Conservation (phyloP, 2,113 vertebrate species). For the Chascanopsetta lugubris region DNA sequence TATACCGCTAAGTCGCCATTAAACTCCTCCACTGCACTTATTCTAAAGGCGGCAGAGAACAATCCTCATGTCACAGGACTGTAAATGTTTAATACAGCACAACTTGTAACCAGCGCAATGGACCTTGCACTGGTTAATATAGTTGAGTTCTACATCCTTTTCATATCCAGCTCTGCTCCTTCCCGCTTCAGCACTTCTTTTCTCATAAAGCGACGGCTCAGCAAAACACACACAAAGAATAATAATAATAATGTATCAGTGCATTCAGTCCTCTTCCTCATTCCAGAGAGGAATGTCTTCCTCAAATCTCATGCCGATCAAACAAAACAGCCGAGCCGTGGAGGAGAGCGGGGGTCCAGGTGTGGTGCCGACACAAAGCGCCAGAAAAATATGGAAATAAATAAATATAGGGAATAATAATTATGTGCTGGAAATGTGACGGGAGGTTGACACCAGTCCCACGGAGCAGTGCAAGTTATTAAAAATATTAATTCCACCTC, state of each 20-base stretch:
- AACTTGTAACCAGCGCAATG: conserved; percentile 21
- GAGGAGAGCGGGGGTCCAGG: conserved; percentile 13
- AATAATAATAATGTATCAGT: conserved; percentile 34
- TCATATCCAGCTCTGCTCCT: conserved; percentile 6
- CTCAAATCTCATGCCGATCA: conserved; percentile 62
- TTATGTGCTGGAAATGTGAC: conserved; percentile 4
- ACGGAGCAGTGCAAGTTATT: conserved; percentile 6
- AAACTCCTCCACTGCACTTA: not conserved
- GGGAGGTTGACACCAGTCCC: not conserved
- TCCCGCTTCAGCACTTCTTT: conserved; percentile 37
- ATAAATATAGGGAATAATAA: conserved; percentile 12
- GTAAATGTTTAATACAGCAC: conserved; percentile 67
- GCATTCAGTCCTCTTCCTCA: conserved; percentile 50
- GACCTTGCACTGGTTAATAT: conserved; percentile 54
- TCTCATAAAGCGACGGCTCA: conserved; percentile 37
- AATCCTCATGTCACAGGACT: conserved; percentile 27
- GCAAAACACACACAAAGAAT: too few relatives aligned
- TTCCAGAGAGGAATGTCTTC: conserved; percentile 59
- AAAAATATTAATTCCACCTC: not conserved
- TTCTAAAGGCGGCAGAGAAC: conserved; percentile 2
- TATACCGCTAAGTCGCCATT: conserved; percentile 2
- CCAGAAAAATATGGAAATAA: not conserved
- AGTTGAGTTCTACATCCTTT: conserved; percentile 33
- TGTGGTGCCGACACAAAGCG: conserved; percentile 26
- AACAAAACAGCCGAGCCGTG: conserved; percentile 43